These are phyloP conservation scores for Halyomorpha halys DNA, from an alignment of 1,140 invertebrate genomes.

Conservation along the genomic window DNA sequence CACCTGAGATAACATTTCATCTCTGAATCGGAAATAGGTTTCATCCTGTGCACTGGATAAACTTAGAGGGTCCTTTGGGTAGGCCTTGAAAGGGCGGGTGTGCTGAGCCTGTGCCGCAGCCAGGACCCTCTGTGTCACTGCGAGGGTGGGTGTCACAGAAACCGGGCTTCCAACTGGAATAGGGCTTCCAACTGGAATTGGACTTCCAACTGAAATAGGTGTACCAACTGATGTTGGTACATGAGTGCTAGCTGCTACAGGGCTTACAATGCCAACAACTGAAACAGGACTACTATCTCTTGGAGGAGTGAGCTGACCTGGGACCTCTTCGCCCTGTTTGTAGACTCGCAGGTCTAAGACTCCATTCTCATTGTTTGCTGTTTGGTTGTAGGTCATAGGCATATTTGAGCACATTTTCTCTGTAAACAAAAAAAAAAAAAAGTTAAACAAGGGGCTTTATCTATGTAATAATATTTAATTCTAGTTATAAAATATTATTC, in stretches of 20 bases:
- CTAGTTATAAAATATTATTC: too few relatives aligned
- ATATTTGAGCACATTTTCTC: too few relatives aligned
- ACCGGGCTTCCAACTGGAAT: background rate
- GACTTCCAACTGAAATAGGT: too few relatives aligned
- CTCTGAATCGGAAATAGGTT: slow-evolving; percentile 54
- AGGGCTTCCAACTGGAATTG: background rate
- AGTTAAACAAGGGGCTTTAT: too few relatives aligned
- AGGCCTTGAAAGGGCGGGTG: slow-evolving; percentile 57
- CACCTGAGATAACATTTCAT: slow-evolving; percentile 52
- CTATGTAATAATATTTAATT: too few relatives aligned
- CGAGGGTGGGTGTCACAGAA: slow-evolving; percentile 13
- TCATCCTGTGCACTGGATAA: slow-evolving; percentile 44
- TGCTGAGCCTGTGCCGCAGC: slow-evolving; percentile 20
- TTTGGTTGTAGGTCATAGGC: too few relatives aligned
- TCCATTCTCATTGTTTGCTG: background rate
- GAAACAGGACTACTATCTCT: background rate
- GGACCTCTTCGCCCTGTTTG: background rate
- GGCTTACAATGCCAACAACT: background rate
- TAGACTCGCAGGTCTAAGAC: slow-evolving; percentile 2
- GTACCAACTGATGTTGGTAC: too few relatives aligned
- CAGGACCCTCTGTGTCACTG: slow-evolving; percentile 23
- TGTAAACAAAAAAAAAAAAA: too few relatives aligned
- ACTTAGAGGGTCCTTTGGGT: slow-evolving; percentile 53
- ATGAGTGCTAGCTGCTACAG: background rate
- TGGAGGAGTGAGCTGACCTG: slow-evolving; percentile 14